These are phyloP conservation scores for Ephestia elutella DNA, from an alignment of 1,140 invertebrate species.

Conservation along the genomic window DNA sequence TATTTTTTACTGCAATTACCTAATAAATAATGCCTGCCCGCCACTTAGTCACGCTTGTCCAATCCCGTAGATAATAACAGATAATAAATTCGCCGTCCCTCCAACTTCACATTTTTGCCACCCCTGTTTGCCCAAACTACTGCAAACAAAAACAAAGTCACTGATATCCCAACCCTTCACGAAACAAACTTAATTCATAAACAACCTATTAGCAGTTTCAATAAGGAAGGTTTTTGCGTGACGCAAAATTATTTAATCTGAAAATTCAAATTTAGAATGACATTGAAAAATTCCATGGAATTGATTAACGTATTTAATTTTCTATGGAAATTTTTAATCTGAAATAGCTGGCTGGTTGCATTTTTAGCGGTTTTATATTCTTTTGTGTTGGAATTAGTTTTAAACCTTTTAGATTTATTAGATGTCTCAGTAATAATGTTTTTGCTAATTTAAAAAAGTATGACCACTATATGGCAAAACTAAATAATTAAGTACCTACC, in stretches of 20 bases:
- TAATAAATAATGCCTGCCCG: not conserved
- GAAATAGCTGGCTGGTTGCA: too few relatives aligned
- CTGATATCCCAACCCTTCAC: slow-evolving; percentile 7
- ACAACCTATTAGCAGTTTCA: not conserved
- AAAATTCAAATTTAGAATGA: slow-evolving; percentile 1
- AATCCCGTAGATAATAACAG: not conserved
- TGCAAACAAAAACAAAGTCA: slow-evolving; percentile 8
- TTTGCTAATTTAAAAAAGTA: too few relatives aligned
- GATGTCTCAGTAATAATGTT: too few relatives aligned
- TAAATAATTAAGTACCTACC: too few relatives aligned
- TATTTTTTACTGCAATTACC: not conserved
- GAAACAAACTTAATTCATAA: not conserved
- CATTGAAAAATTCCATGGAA: not conserved
- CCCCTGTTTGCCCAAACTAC: slow-evolving; percentile 9
- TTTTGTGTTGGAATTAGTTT: too few relatives aligned
- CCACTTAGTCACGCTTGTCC: slow-evolving; percentile 1
- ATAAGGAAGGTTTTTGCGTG: not conserved
- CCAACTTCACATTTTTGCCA: slow-evolving; percentile 1
- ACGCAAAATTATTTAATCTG: not conserved
- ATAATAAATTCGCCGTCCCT: not conserved
- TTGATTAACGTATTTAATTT: slow-evolving; percentile 1
- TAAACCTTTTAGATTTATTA: too few relatives aligned
- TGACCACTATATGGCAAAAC: too few relatives aligned
- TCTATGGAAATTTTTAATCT: not conserved
- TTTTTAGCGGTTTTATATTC: too few relatives aligned